Base-by-base conservation (phyloP, 2,888 invertebrate genomes). In the Myopa tessellatipennis region DNA sequence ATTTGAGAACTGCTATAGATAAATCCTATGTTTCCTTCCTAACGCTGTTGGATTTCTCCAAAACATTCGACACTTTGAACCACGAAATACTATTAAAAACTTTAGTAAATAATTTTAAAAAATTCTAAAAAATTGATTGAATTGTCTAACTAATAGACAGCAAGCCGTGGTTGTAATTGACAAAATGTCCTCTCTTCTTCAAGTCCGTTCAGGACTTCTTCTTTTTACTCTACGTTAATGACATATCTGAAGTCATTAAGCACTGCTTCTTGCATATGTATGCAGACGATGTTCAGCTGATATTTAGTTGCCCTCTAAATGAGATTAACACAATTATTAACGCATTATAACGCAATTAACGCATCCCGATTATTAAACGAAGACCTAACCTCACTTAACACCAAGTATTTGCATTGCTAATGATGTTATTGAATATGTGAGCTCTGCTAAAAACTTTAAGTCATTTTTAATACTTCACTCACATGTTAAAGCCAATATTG, bases 281-380 rank as follows among this genome's bases (percentile, higher is more conserved):
- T 61, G 73, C 73, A 6, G 58, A 72, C n/a, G 72, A 72, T 38
- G 60, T 72, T 12, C 72, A 74, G 7, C 5, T 74, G 10, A 50
- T 50, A n/a, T 18, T 63, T 61, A 74, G 63, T 40, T 16, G 61
- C 50, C 38, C 60, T 7, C 26, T 60, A 6, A 63, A 63, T 18
- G 61, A 65, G 63, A 52, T 65, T 16, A 60, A 10, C 10, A 45
- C 60, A n/a, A n/a, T n/a, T n/a, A n/a, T n/a, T n/a, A n/a, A n/a
- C n/a, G n/a, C n/a, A n/a, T n/a, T n/a, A n/a, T n/a, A n/a, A n/a
- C n/a, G n/a, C n/a, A n/a, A n/a, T n/a, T n/a, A n/a, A n/a, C 1
- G 5, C 8, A 34, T 26, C 18, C 16, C 61, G 26, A 8, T 63
- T 34, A 34, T 5, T 18, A 26, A 63, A 63, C 26, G 60, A 60